These are phyloP conservation scores for Sander vitreus DNA, from an alignment of 2,113 vertebrate species.

Conservation along the genomic window DNA sequence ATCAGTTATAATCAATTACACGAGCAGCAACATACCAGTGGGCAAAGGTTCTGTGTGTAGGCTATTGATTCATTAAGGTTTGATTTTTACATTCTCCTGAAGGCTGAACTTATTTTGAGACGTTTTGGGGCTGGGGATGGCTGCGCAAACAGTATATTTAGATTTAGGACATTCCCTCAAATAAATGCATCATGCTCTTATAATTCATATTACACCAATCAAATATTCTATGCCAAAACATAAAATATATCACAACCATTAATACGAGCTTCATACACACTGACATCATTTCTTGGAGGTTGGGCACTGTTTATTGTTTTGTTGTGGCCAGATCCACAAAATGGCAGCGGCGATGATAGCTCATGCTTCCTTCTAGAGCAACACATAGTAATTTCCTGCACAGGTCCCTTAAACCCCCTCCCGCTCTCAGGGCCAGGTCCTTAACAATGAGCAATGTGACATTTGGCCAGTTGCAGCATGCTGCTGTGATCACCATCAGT, in stretches of 20 bases:
- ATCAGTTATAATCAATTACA: background rate
- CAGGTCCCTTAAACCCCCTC: background rate
- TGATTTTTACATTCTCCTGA: background rate
- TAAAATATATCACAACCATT: background rate
- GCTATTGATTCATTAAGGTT: background rate
- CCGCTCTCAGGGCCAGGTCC: background rate
- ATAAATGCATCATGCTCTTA: background rate
- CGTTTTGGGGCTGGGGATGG: background rate
- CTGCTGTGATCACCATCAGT: conserved; percentile 65
- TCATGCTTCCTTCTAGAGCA: background rate
- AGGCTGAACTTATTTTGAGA: background rate
- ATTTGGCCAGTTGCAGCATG: conserved; percentile 75
- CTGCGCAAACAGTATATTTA: background rate
- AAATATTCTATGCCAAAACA: background rate
- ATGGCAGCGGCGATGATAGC: background rate
- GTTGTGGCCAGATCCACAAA: background rate
- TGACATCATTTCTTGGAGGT: background rate
- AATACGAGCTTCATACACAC: background rate
- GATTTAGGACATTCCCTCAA: background rate
- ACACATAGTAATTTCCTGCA: conserved; percentile 24
- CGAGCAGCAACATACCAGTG: background rate
- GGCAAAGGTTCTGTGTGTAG: background rate
- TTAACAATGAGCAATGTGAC: conserved; percentile 58
- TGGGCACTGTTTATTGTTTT: conserved; percentile 12
- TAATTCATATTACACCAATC: background rate